Percentiles rank a stretch among this genome's conserved stretches.
These are phyloP conservation scores for Andrena marginata DNA, from an alignment of 2,888 invertebrate species.

Conservation along the genomic window DNA sequence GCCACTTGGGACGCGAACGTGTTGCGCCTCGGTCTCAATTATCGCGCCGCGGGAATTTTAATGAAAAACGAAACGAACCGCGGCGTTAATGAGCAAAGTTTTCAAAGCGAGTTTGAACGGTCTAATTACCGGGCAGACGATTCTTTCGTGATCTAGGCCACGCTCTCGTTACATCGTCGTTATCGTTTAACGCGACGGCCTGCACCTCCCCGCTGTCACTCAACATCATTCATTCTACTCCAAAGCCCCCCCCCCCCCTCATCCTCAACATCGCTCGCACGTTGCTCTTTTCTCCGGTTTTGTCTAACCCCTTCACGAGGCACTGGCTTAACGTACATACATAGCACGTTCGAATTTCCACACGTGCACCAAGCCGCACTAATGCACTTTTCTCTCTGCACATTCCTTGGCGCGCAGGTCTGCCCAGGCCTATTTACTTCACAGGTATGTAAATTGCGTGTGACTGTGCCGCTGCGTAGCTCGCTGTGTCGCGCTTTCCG, in stretches of 20 bases:
- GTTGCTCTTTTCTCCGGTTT: conserved; percentile 21
- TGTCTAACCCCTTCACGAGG: conserved; percentile 8
- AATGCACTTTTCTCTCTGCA: conserved; percentile 75
- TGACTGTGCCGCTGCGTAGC: conserved; percentile 21
- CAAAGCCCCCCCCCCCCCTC: background rate
- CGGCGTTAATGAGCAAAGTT: conserved; percentile 51
- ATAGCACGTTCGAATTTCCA: conserved; percentile 47
- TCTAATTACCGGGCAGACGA: conserved; percentile 52
- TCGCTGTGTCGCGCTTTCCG: conserved; percentile 10
- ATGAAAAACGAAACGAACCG: conserved; percentile 18
- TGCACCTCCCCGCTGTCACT: conserved; percentile 31
- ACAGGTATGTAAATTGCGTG: conserved; percentile 72
- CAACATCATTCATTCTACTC: conserved; percentile 41
- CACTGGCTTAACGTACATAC: conserved; percentile 33
- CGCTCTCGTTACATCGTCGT: conserved; percentile 44
- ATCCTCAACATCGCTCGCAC: conserved; percentile 17
- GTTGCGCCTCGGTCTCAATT: conserved; percentile 21
- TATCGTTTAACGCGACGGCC: conserved; percentile 33
- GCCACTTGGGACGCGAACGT: background rate
- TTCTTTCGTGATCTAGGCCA: conserved; percentile 41
- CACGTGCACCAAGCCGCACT: conserved; percentile 66
- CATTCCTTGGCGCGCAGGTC: conserved; percentile 73
- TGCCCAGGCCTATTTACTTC: conserved; percentile 76
- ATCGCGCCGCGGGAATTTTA: conserved; percentile 5
- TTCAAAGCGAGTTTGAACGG: conserved; percentile 43